phyloP scores from a whole-genome alignment of 2,888 invertebrate species.

The Lasioglossum pauxillum region DNA sequence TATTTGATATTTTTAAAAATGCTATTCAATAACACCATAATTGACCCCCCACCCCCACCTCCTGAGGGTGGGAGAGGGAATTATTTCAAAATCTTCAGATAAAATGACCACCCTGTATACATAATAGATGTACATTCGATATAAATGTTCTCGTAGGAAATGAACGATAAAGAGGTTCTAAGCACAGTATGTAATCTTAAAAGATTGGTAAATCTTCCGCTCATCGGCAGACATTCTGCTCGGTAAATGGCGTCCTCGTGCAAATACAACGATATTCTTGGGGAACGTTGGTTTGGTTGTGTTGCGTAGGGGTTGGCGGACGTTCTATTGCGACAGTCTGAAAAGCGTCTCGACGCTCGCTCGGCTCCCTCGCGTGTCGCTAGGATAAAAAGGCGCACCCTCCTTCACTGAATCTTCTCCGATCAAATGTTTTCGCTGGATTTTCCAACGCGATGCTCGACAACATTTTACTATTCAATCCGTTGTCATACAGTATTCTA shows the following conservation, averaged over 20 bases:
- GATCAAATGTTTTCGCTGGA: slow-evolving; percentile 41
- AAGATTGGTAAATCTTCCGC: background rate
- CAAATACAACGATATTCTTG: slow-evolving; percentile 30
- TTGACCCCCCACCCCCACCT: no score
- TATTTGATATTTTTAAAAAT: no score
- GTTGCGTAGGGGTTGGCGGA: slow-evolving; percentile 45
- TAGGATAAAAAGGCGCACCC: slow-evolving; percentile 39
- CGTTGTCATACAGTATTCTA: background rate
- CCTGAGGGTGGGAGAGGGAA: no score
- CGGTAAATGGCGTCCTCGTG: slow-evolving; percentile 40
- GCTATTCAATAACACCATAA: no score
- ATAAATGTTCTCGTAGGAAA: no score
- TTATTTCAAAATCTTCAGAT: no score
- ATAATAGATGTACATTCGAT: no score
- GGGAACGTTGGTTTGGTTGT: slow-evolving; percentile 22
- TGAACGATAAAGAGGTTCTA: no score
- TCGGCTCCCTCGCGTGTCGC: slow-evolving; percentile 41
- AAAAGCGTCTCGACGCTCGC: slow-evolving; percentile 61
- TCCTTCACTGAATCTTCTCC: background rate
- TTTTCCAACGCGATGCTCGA: background rate
- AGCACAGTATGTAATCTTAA: no score
- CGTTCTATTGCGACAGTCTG: slow-evolving; percentile 60
- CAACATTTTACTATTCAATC: background rate
- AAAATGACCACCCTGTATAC: no score
- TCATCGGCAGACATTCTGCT: slow-evolving; percentile 7